These are phyloP conservation scores for Drosophila fungiperda DNA, from an alignment of 2,888 invertebrate species.

Conservation along the genomic window DNA sequence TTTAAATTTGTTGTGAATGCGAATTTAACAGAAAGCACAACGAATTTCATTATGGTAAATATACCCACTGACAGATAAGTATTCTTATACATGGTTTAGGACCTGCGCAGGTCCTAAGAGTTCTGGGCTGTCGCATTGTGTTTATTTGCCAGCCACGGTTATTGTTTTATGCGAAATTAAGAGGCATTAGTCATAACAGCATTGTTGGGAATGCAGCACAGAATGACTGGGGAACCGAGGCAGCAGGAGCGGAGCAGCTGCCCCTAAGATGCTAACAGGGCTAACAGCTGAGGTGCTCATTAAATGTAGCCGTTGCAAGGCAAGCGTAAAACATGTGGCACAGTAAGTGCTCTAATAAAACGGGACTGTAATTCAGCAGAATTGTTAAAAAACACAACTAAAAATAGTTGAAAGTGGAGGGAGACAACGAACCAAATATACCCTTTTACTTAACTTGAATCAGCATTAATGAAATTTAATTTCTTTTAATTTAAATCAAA, in stretches of 20 bases:
- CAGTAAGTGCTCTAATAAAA: conserved; percentile 25
- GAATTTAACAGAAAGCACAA: conserved; percentile 15
- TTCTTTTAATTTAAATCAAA: neutral
- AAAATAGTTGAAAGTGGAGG: neutral
- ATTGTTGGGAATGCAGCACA: conserved; percentile 32
- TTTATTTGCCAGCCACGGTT: conserved; percentile 29
- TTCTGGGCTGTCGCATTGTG: conserved; percentile 9
- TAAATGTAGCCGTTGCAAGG: conserved; percentile 51
- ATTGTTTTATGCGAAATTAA: conserved; percentile 38
- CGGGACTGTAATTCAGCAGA: conserved; percentile 9
- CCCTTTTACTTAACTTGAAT: neutral
- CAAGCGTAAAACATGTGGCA: conserved; percentile 5
- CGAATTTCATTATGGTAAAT: conserved; percentile 18
- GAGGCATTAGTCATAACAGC: conserved; percentile 42
- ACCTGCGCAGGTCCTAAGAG: neutral
- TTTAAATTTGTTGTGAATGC: conserved; percentile 14
- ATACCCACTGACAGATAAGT: conserved; percentile 1
- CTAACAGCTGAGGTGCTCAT: conserved; percentile 48
- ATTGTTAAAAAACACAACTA: neutral
- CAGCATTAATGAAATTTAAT: neutral
- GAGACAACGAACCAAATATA: neutral
- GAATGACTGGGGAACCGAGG: neutral
- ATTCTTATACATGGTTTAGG: neutral
- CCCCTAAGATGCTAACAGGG: neutral
- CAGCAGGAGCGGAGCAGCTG: neutral